Conservation (phyloP, 2,888 invertebrate genomes). For the Invenusta paracnida region DNA sequence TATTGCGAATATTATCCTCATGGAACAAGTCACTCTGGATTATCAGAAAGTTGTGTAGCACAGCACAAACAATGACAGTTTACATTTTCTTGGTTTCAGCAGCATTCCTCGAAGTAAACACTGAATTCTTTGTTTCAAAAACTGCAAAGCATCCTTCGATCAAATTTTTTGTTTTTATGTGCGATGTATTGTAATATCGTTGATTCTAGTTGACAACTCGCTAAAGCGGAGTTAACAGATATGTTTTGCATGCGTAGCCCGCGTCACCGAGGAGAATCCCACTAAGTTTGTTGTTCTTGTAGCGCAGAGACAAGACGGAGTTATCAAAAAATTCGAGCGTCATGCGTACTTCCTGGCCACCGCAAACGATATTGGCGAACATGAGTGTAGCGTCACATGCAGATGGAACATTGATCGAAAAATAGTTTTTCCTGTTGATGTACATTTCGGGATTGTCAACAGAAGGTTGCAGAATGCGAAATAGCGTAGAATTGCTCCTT, state of each 20-base stretch:
- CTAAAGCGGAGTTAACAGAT: conserved; percentile 2
- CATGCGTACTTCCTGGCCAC: conserved; percentile 4
- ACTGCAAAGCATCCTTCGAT: conserved; percentile 16
- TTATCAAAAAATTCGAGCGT: conserved; percentile 8
- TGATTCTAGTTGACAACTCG: background rate
- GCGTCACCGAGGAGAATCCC: background rate
- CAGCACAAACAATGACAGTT: background rate
- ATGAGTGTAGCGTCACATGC: too few relatives aligned
- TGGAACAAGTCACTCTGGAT: background rate
- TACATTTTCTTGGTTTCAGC: background rate
- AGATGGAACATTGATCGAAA: background rate
- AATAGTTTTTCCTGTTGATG: too few relatives aligned
- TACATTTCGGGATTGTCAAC: background rate
- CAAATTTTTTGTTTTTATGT: conserved; percentile 9
- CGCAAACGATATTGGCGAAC: too few relatives aligned
- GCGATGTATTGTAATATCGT: conserved; percentile 13
- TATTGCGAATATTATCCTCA: background rate
- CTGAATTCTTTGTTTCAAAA: conserved; percentile 20
- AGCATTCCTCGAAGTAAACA: conserved; percentile 13
- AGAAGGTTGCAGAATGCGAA: background rate
- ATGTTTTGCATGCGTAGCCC: background rate
- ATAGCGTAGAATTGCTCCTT: background rate
- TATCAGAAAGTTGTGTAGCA: conserved; percentile 13
- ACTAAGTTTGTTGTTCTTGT: background rate
- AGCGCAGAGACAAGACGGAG: background rate